Evolutionary conservation across 2,113 vertebrate genomes (phyloP), one percentile per base, ranked within the genome.

Genomic region (Jaculus jaculus): DNA sequence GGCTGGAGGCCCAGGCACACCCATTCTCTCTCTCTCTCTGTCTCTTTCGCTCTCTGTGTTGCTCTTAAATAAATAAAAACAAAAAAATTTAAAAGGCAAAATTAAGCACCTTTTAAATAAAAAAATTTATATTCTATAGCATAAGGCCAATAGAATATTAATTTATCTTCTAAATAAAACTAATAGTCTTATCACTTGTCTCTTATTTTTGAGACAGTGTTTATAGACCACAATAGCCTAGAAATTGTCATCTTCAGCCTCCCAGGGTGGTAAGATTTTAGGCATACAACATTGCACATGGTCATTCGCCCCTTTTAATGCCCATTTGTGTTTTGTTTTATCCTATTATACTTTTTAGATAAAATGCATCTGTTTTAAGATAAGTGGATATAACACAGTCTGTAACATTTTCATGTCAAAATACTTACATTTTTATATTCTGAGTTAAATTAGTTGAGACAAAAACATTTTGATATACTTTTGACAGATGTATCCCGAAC

Each of bases 391-490:
- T 97, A 98, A 96, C 96, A 97, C 90, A 96, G 95, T 97, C 97
- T 17, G 28, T 97, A 98, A 97, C 58, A 1, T 96, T 98, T 98
- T 97, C 95, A 97, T 98, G 98, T 98, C 98, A 98, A 98, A 98
- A 98, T 98, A 98, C 98, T 98, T 98, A 98, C 96, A 97, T 98
- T 98, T 98, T 98, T 98, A 98, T 96, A 98, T 97, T 97, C 97
- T 68, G 90, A 98, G 95, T 96, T 98, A 98, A 98, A 98, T 98
- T 98, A 98, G 97, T 97, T 98, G 95, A 98, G 95, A 94, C 88
- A 96, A 98, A 98, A 98, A 98, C 97, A 98, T 98, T 98, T 93
- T 97, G 97, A 98, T 98, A 97, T 66, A 96, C 93, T 97, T 97
- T 97, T 98, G 98, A 98, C 97, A 98, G 97, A 96, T 95, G 92